A percentile compares a stretch with the other conserved stretches of the same genome.
Conservation (phyloP, 2,888 invertebrate species). For the Nephrotoma guestfalica region DNA sequence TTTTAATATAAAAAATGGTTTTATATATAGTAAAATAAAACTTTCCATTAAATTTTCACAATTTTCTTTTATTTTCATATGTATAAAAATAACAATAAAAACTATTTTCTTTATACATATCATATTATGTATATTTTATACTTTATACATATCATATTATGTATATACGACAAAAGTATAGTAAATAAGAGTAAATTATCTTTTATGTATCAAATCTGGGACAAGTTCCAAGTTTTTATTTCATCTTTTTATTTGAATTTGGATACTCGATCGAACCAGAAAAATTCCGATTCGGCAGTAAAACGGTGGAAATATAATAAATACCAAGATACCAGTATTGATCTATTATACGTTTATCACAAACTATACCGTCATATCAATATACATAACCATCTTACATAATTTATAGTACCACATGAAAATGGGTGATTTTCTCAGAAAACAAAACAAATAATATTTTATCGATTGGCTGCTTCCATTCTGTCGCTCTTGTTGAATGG, state of each 20-base stretch:
- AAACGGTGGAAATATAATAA: no score
- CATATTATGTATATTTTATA: background rate
- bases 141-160: background rate
- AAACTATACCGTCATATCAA: no score
- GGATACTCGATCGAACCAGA: background rate
- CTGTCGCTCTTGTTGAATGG: no score
- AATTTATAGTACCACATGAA: no score
- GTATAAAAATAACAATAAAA: background rate
- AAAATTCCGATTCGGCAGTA: background rate
- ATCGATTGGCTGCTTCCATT: no score
- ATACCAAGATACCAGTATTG: no score
- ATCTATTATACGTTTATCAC: no score
- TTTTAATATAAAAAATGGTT: background rate
- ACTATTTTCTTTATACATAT: background rate
- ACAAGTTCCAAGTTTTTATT: background rate
- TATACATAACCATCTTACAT: no score
- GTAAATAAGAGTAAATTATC: background rate
- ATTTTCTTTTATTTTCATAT: background rate
- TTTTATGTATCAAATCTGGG: background rate
- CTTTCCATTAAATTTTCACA: background rate
- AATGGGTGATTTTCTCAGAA: no score
- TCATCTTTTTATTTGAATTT: background rate
- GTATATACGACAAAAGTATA: background rate
- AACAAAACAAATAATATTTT: no score
- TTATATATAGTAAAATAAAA: background rate